A percentile compares a stretch with the other conserved stretches of the same genome.
These are phyloP conservation scores for Norana najaformis DNA, from an alignment of 2,888 invertebrate species.

Conservation along the genomic window DNA sequence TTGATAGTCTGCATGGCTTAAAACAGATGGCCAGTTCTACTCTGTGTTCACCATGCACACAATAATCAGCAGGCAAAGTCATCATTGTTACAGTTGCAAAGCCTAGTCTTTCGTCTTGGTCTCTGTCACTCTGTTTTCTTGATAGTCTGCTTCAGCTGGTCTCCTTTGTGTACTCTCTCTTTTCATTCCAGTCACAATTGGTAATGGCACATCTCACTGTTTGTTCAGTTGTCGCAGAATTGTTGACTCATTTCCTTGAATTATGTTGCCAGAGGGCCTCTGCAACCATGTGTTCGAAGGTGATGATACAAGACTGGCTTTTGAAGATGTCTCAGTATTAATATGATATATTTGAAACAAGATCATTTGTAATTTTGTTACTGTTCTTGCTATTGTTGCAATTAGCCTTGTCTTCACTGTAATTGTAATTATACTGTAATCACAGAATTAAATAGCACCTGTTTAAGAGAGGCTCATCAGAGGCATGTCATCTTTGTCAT, in stretches of 20 bases:
- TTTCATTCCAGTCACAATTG: not conserved
- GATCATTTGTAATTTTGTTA: not conserved
- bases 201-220: not conserved
- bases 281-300: no score
- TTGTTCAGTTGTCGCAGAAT: not conserved
- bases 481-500: not conserved
- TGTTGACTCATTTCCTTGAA: not conserved
- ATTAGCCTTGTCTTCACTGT: not conserved
- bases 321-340: no score
- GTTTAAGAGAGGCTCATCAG: not conserved
- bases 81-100: not conserved
- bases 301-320: no score
- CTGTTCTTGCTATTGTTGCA: not conserved
- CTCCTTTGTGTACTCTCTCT: not conserved
- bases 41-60: not conserved
- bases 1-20: not conserved
- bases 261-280: no score
- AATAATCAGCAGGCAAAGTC: not conserved
- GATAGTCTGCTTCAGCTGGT: not conserved
- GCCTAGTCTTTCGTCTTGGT: not conserved
- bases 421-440: no score
- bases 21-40: not conserved
- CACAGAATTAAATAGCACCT: no score
- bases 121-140: not conserved
- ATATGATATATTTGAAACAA: no score